A percentile compares a stretch with the other conserved stretches of the same genome.
phyloP scores from a whole-genome alignment of 2,113 vertebrate genomes.

The Daboia siamensis region DNA sequence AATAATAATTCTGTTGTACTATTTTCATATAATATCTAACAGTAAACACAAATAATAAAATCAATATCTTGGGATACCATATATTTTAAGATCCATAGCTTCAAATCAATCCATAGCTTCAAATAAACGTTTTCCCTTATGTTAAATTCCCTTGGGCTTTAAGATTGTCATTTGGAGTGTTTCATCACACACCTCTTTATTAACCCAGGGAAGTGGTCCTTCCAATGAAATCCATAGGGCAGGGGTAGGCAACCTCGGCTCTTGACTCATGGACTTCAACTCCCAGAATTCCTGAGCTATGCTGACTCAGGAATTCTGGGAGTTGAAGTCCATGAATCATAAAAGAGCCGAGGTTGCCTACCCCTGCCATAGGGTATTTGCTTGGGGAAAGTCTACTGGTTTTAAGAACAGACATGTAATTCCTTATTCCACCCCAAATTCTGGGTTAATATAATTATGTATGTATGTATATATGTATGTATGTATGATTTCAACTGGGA shows the following conservation, averaged over 20 bases:
- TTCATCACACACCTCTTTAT: conserved; percentile 44
- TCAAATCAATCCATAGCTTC: conserved; percentile 32
- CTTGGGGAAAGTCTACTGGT: background rate
- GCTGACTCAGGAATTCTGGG: too few species aligned
- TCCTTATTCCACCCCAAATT: background rate
- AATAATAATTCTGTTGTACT: conserved; percentile 37
- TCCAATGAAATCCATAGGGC: background rate
- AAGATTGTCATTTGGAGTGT: conserved; percentile 38
- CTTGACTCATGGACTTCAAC: too few species aligned
- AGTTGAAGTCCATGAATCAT: too few species aligned
- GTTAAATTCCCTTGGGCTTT: conserved; percentile 1
- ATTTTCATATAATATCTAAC: conserved; percentile 48
- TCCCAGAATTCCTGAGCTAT: too few species aligned
- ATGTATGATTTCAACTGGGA: background rate
- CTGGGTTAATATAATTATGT: background rate
- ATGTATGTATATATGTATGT: background rate
- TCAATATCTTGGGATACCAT: conserved; percentile 30
- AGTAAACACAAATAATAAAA: conserved; percentile 46
- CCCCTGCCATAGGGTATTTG: background rate
- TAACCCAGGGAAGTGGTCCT: conserved; percentile 48
- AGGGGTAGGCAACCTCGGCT: too few species aligned
- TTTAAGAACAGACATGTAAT: conserved; percentile 23
- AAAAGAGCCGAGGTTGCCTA: too few species aligned
- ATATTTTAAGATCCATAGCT: conserved; percentile 7
- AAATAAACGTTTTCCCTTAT: conserved; percentile 39